A percentile compares a stretch with the other conserved stretches of the same genome.
Evolutionary conservation across 1,140 invertebrate species (phyloP).

Genomic region (Aleiodes sp.): DNA sequence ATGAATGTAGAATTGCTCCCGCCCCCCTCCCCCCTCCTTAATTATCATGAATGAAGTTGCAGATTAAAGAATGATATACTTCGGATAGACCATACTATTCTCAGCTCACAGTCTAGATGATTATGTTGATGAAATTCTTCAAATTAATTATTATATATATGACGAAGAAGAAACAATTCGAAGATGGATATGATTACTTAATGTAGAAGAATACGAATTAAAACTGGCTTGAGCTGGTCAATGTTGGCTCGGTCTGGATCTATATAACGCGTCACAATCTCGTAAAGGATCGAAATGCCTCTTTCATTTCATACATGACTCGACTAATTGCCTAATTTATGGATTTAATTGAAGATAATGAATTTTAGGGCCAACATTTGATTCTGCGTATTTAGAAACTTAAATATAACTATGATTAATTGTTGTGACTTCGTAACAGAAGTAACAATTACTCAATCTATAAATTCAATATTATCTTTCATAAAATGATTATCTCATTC

Average conservation of each 20-base stretch:
- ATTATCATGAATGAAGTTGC: no score
- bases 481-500: no score
- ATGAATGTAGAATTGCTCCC: no score
- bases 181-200: neutral
- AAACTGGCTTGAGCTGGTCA: conserved; percentile 56
- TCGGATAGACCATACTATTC: no score
- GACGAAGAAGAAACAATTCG: neutral
- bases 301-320: conserved; percentile 16
- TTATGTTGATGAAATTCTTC: conserved; percentile 5
- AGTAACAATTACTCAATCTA: no score
- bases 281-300: neutral
- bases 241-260: conserved; percentile 45
- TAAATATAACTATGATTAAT: no score
- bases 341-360: conserved; percentile 32
- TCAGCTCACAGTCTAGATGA: neutral
- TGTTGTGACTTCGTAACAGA: no score
- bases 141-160: neutral
- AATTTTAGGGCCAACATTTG: conserved; percentile 35
- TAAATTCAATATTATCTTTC: no score
- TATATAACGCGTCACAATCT: conserved; percentile 18
- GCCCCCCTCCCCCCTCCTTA: no score
- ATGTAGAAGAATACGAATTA: conserved; percentile 44
- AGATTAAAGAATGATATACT: no score
- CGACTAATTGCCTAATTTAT: conserved; percentile 43
- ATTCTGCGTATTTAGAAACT: conserved; percentile 14